Evolutionary conservation across 2,797 vertebrate species (phyloP), one percentile per base, ranked within the genome.

Genomic region (Pseudochromis fuscus): DNA sequence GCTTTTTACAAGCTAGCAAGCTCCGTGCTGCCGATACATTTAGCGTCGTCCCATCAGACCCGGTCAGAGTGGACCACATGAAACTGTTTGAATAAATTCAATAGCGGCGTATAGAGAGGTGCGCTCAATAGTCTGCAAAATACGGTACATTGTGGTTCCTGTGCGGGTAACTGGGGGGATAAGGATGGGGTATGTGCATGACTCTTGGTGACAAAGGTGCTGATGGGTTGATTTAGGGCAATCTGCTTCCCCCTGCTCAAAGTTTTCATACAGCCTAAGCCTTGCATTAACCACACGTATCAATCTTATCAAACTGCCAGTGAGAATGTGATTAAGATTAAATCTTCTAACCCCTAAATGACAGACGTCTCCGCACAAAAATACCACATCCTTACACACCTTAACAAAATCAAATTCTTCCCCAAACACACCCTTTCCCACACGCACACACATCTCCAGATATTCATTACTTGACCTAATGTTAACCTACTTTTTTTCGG

Each of bases 401-500:
- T 33, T 59, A 19, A 4, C 37, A 42, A 18, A 60, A 19, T 10
- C 25, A 37, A 42, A 42, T 42, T n/a, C 18, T n/a, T 42, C 19
- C 37, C 53, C 27, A 35, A 38, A 60, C n/a, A 58, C 61, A 60
- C 24, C 33, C 31, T 42, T 30, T 28, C 46, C 33, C 66, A 40
- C 45, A n/a, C 31, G 45, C 27, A 51, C 31, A 23, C 42, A 40
- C 15, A 15, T 48, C 16, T 59, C 38, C 11, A 73, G 52, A 66
- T 66, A 76, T 66, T 64, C 35, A 70, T 57, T 50, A 72, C 33
- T 58, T 60, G 38, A 67, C 59, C 53, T 35, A 53, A 35, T 33
- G 53, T 59, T 68, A 48, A 44, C 37, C 52, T 62, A 28, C 45
- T 76, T 87, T 72, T n/a, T 60, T 31, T 1, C 18, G 61, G 75